Percentiles rank a stretch among this genome's conserved stretches.
These are phyloP conservation scores for Champsocephalus gunnari DNA, from an alignment of 2,797 vertebrate species.

Conservation along the genomic window DNA sequence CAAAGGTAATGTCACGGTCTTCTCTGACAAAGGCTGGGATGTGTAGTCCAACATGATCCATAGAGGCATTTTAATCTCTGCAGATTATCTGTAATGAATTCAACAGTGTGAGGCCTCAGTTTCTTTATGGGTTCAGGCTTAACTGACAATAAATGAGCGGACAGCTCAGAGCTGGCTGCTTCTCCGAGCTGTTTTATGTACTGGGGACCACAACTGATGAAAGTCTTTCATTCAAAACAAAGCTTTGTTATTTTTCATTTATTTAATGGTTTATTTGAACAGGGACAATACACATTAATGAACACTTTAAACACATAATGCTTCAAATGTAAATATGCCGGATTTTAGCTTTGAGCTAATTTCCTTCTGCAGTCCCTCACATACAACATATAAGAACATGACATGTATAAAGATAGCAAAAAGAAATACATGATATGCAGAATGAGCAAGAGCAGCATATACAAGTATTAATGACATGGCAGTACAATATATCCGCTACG, in stretches of 20 bases:
- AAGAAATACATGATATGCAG: too few relatives aligned
- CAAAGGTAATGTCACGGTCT: conserved; percentile 45
- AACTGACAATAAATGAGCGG: not conserved
- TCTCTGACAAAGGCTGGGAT: conserved; percentile 24
- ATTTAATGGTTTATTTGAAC: not conserved
- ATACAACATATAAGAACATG: too few relatives aligned
- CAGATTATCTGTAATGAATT: conserved; percentile 29
- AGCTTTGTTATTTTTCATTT: not conserved
- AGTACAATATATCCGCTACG: too few relatives aligned
- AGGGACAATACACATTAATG: not conserved
- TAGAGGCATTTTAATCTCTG: conserved; percentile 27
- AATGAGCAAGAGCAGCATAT: too few relatives aligned
- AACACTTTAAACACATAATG: too few relatives aligned
- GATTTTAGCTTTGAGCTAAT: too few relatives aligned
- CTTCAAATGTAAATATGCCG: too few relatives aligned
- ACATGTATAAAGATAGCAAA: too few relatives aligned
- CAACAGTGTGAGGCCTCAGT: conserved; percentile 3
- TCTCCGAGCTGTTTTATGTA: not conserved
- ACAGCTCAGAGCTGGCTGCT: not conserved
- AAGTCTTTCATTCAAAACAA: not conserved
- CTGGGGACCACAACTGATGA: not conserved
- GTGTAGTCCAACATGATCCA: conserved; percentile 19
- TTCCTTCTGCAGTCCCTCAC: too few relatives aligned
- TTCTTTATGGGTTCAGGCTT: conserved; percentile 16
- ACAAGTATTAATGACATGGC: too few relatives aligned